These are phyloP conservation scores for Semnornis frantzii DNA, from an alignment of 2,113 vertebrate genomes.

Conservation along the genomic window DNA sequence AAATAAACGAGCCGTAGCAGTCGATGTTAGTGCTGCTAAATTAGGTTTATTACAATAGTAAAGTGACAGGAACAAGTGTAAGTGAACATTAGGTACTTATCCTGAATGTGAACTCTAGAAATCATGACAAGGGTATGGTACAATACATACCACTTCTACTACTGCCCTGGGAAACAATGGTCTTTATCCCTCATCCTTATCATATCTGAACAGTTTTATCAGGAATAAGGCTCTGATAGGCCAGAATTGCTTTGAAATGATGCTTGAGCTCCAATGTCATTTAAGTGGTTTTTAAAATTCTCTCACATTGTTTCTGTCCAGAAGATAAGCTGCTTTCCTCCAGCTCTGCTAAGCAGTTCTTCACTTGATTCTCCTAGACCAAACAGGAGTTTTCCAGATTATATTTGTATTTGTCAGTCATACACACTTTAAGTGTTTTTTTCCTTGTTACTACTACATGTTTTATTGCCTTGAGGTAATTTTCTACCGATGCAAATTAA, in stretches of 20 bases:
- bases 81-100: not conserved
- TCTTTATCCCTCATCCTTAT: not conserved
- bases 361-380: not conserved
- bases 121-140: not conserved
- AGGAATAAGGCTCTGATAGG: not conserved
- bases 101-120: not conserved
- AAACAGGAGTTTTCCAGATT: not conserved
- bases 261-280: not conserved
- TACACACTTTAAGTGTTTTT: not conserved
- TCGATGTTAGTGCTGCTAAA: not conserved
- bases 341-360: not conserved
- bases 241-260: not conserved
- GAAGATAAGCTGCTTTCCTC: not conserved
- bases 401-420: not conserved
- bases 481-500: not conserved
- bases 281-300: not conserved
- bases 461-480: not conserved
- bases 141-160: not conserved
- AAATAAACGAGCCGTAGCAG: not conserved
- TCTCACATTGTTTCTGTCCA: not conserved
- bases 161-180: not conserved
- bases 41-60: conserved; percentile 10
- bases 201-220: not conserved
- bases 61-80: not conserved
- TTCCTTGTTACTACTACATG: not conserved